Evolutionary conservation across 2,888 invertebrate genomes (phyloP).

Genomic region (Sphinx pinastri): DNA sequence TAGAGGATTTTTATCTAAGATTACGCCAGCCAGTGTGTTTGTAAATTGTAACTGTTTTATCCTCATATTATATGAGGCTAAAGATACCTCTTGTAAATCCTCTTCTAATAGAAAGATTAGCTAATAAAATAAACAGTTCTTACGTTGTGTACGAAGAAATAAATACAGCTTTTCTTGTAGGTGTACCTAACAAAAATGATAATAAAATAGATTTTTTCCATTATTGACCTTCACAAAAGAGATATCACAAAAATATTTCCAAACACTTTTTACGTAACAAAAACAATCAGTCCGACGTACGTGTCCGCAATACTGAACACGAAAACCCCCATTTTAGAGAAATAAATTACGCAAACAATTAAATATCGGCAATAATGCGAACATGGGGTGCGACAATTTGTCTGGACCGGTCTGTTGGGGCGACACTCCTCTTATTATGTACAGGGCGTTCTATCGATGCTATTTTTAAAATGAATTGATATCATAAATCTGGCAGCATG

Average conservation of each 20-base stretch:
- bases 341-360: constrained; percentile 85
- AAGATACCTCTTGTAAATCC: too few relatives aligned
- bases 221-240: background rate
- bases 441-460: constrained; percentile 45
- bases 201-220: too few relatives aligned
- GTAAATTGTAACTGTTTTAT: too few relatives aligned
- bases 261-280: background rate
- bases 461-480: constrained; percentile 19
- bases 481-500: constrained; percentile 16
- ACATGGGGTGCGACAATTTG: constrained; percentile 84
- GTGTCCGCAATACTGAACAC: constrained; percentile 52
- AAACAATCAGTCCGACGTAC: constrained; percentile 30
- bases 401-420: constrained; percentile 78
- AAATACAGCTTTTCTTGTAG: too few relatives aligned
- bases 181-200: too few relatives aligned
- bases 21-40: too few relatives aligned
- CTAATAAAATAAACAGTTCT: too few relatives aligned
- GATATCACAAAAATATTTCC: background rate
- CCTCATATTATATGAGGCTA: too few relatives aligned
- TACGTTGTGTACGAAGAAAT: too few relatives aligned
- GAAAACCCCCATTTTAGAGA: constrained; percentile 58
- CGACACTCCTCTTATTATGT: constrained; percentile 49
- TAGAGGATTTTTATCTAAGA: too few relatives aligned
- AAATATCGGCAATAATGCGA: constrained; percentile 83
- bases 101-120: too few relatives aligned